Evolutionary conservation across 2,888 invertebrate genomes (phyloP), one percentile per base, ranked within the genome.

Genomic region (Strigamia transsilvanica): DNA sequence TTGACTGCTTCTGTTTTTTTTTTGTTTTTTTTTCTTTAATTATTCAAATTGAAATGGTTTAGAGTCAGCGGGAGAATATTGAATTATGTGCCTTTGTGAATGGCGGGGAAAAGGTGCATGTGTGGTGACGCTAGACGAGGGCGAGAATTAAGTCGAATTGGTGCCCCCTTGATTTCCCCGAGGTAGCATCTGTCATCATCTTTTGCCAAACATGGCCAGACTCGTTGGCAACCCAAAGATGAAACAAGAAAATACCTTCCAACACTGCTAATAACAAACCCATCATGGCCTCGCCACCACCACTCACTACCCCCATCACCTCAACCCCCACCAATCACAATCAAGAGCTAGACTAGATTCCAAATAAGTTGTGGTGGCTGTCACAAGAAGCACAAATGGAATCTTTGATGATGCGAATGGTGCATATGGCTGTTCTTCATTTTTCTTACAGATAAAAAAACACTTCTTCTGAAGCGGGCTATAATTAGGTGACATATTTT

Each of bases 161-260:
- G 73, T 73, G 73, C 73, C 73, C 73, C 73, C 73, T 73, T 73
- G 73, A 73, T 73, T 73, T 73, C 73, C 73, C 73, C 23, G 73
- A 73, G 73, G 73, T 73, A 23, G 73, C 73, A 73, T 73, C 73
- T 73, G 73, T 73, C 73, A 73, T 73, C 73, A 73, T 73, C 73
- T 73, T 73, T 73, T 73, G 32, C 73, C 73, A 73, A 73, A 73
- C 73, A 73, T 73, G 73, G 23, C 73, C 73, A 73, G 32, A 73
- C 73, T 73, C 73, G 73, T 73, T 73, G 73, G 73, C 73, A 73
- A 73, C 27, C 73, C 73, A 73, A 73, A 73, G 73, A 73, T 73
- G 73, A 73, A 73, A 73, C 73, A 73, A 73, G 73, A 73, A 73
- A 73, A 73, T 73, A 73, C 73, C 73, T 73, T 73, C 73, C 73